Base-by-base conservation (phyloP, 2,888 invertebrate species). In the Scaeva pyrastri region DNA sequence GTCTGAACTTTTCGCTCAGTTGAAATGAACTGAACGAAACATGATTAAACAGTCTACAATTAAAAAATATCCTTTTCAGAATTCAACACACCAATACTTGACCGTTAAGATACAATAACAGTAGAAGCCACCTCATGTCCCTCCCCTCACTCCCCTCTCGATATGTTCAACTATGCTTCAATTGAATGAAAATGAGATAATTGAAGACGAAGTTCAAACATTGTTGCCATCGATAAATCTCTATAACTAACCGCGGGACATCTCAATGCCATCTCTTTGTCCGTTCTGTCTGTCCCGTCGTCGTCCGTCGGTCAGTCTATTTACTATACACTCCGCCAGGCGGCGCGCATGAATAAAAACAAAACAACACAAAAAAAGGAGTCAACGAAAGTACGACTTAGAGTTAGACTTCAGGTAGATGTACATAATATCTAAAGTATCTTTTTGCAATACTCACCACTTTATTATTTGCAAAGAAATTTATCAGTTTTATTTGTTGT, bases 381-480 rank as follows among this genome's bases (percentile, higher is more conserved):
- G 10, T 19, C 74, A 72, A 68, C 60, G 56, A 79, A 71, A 79
- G 56, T 77, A 84, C 31, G 26, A 48, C 14, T 66, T 31, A 41
- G 1, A 43, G 7, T n/a, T n/a, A n/a, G n/a, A n/a, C n/a, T n/a
- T n/a, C n/a, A n/a, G n/a, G n/a, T n/a, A n/a, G n/a, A n/a, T n/a
- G n/a, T n/a, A n/a, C n/a, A n/a, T n/a, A n/a, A n/a, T 21, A 41
- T 71, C 10, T 36, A 56, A 10, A 8, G n/a, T 31, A 12, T 64
- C 58, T 71, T 72, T 16, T 39, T 48, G 26, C 45, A 66, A 48
- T 64, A 64, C 68, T 68, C 52, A 52, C 68, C 68, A 81, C 76
- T 60, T 66, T 81, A 81, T 81, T 85, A 70, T 73, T 85, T 72
- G 52, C 85, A 50, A 85, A 58, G 80, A 85, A 56, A 41, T 80